Conservation (phyloP, 2,797 vertebrate genomes). For the Florisuga fusca region DNA sequence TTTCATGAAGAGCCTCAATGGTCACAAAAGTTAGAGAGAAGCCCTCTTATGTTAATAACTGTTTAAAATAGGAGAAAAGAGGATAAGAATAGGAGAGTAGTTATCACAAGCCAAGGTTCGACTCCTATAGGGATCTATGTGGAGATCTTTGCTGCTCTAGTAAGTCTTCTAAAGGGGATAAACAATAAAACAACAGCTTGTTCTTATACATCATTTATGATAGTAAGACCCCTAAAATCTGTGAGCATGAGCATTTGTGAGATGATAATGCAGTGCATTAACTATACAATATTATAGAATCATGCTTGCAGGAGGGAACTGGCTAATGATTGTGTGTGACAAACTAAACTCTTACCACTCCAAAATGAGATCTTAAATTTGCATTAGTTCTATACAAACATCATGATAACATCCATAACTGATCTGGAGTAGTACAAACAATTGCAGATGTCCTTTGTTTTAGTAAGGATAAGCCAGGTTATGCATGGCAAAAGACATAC, state of each 20-base stretch:
- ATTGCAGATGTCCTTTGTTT: neutral
- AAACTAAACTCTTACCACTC: neutral
- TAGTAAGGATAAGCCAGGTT: neutral
- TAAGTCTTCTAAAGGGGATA: neutral
- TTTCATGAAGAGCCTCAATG: neutral
- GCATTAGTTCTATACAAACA: neutral
- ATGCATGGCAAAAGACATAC: neutral
- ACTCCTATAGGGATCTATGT: neutral
- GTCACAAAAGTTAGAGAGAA: neutral
- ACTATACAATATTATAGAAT: neutral
- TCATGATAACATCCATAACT: neutral
- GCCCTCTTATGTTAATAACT: neutral
- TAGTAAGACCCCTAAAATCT: neutral
- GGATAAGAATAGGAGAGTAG: neutral
- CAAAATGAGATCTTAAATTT: neutral
- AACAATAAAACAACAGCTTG: neutral
- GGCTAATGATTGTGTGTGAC: neutral
- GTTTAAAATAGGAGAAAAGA: neutral
- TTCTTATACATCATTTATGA: neutral
- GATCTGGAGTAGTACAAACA: neutral
- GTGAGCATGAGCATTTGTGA: neutral
- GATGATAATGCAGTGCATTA: neutral
- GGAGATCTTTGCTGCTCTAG: neutral
- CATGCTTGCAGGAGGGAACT: neutral
- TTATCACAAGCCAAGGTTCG: neutral